These are phyloP conservation scores for Parotia lawesii DNA, from an alignment of 2,113 vertebrate species.

Conservation along the genomic window DNA sequence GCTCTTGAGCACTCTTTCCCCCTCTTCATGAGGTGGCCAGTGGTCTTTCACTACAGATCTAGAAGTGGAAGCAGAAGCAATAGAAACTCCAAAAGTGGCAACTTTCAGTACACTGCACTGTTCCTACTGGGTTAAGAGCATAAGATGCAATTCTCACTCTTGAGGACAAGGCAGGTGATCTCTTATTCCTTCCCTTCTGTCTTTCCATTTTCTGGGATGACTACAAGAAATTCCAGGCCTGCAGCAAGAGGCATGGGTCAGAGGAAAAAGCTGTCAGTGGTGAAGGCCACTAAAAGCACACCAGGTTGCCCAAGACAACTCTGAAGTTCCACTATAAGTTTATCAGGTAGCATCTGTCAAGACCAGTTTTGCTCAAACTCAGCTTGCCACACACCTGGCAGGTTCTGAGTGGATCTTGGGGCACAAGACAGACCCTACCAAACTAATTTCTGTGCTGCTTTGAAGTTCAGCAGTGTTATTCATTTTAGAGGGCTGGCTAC, in stretches of 20 bases:
- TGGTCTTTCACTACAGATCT: not conserved
- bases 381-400: not conserved
- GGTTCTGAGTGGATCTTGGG: not conserved
- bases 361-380: not conserved
- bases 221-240: not conserved
- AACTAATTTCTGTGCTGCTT: not conserved
- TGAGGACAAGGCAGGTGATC: not conserved
- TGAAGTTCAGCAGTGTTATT: not conserved
- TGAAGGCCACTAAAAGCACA: not conserved
- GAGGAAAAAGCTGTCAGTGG: not conserved
- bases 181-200: not conserved
- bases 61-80: not conserved
- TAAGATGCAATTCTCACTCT: not conserved
- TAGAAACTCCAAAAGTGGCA: not conserved
- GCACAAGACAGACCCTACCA: not conserved
- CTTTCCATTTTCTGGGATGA: not conserved
- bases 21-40: not conserved
- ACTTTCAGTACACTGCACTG: not conserved
- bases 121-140: not conserved
- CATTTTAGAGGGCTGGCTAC: not conserved
- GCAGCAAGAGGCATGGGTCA: not conserved
- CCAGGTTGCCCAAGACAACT: not conserved
- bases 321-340: not conserved
- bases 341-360: not conserved
- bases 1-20: not conserved